Evolutionary conservation across 2,888 invertebrate genomes (phyloP).

Genomic region (Cheilosia variabilis): DNA sequence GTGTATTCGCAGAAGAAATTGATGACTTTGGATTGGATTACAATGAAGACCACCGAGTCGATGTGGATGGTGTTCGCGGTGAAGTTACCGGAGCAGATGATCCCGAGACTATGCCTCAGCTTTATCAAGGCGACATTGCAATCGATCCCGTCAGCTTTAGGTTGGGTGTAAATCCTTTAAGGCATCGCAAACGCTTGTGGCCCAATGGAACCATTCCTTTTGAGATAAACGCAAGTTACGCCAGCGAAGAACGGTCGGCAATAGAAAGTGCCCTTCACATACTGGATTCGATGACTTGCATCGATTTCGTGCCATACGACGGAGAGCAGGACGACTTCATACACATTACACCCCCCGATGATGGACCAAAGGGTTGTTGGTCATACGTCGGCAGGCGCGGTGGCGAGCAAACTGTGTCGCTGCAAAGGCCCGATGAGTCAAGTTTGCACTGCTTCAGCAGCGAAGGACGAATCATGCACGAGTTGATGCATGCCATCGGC

Average conservation of each 20-base stretch:
- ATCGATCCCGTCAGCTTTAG: conserved; percentile 86
- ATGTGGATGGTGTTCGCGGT: conserved; percentile 50
- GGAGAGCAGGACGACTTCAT: conserved; percentile 87
- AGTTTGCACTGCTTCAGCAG: conserved; percentile 87
- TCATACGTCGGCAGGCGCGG: conserved; percentile 90
- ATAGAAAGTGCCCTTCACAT: conserved; percentile 86
- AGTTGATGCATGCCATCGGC: conserved; percentile 91
- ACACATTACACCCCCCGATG: conserved; percentile 87
- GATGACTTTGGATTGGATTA: conserved; percentile 31
- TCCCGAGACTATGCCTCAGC: conserved; percentile 87
- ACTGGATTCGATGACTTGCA: conserved; percentile 87
- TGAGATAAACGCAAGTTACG: conserved; percentile 86
- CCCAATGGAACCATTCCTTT: conserved; percentile 87
- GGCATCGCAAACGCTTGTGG: conserved; percentile 88
- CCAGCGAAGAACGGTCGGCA: conserved; percentile 84
- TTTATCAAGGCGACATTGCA: conserved; percentile 89
- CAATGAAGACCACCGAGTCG: conserved; percentile 2
- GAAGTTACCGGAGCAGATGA: conserved; percentile 83
- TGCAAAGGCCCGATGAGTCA: conserved; percentile 86
- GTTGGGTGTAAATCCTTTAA: conserved; percentile 87
- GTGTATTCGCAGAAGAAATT: conserved; percentile 43
- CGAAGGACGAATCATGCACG: conserved; percentile 91
- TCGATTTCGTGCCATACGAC: conserved; percentile 87
- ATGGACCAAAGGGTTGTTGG: conserved; percentile 89
- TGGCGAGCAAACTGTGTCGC: conserved; percentile 89